phyloP scores from a whole-genome alignment of 2,113 vertebrate genomes.

The Mustela lutreola region DNA sequence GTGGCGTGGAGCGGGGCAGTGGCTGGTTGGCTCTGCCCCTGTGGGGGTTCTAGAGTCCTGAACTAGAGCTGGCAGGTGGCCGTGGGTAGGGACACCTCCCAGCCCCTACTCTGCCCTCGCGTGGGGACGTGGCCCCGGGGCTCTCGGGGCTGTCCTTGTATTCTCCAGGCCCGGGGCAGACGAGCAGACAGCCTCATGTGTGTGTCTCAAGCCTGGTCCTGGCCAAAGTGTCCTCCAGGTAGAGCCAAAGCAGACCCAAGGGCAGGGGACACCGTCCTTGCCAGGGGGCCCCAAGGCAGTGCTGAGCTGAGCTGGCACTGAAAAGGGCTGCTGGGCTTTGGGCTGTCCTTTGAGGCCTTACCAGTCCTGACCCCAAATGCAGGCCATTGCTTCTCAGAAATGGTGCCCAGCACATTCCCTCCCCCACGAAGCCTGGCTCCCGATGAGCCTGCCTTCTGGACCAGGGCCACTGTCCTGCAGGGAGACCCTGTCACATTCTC shows the following conservation, averaged over 20 bases:
- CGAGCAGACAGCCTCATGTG: background rate
- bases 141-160: background rate
- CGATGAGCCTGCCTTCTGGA: background rate
- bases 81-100: background rate
- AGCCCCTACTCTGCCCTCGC: background rate
- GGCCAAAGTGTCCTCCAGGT: background rate
- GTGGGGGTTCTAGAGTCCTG: background rate
- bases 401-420: background rate
- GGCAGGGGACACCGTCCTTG: accelerated
- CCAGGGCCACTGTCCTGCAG: background rate
- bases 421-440: background rate
- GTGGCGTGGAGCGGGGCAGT: too few relatives aligned
- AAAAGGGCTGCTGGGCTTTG: background rate
- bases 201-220: background rate
- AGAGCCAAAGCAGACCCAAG: background rate
- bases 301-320: accelerated
- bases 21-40: background rate
- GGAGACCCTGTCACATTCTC: background rate
- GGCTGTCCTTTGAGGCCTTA: background rate
- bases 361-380: background rate
- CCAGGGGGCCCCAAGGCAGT: background rate
- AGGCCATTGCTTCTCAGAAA: background rate
- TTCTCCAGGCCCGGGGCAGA: background rate
- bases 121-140: background rate
- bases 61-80: background rate